Percentiles rank a stretch among this genome's conserved stretches.
phyloP scores from a whole-genome alignment of 2,888 invertebrate species.

The Hermodice carunculata region DNA sequence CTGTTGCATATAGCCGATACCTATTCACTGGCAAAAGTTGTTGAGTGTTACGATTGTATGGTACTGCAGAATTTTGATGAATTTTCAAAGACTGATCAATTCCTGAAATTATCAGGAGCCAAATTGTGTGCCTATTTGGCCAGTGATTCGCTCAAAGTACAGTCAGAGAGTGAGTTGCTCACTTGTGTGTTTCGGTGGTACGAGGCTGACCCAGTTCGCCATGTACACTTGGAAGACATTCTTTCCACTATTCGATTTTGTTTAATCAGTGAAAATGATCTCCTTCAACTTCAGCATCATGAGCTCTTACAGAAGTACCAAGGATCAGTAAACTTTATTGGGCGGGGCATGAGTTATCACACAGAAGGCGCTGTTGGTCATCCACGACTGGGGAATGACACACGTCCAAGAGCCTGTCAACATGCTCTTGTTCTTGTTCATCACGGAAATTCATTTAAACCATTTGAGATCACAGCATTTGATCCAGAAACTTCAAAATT shows the following conservation, averaged over 20 bases:
- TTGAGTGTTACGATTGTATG: slow-evolving; percentile 60
- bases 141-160: slow-evolving; percentile 50
- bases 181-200: slow-evolving; percentile 62
- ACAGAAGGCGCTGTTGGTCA: slow-evolving; percentile 33
- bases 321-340: slow-evolving; percentile 12
- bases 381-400: slow-evolving; percentile 18
- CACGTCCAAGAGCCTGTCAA: slow-evolving; percentile 17
- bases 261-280: slow-evolving; percentile 62
- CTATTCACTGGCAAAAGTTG: slow-evolving; percentile 60
- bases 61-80: slow-evolving; percentile 63
- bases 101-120: slow-evolving; percentile 55
- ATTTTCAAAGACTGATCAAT: slow-evolving; percentile 59
- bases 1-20: slow-evolving; percentile 65
- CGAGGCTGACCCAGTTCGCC: slow-evolving; percentile 47
- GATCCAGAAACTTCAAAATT: slow-evolving; percentile 53
- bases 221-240: slow-evolving; percentile 45
- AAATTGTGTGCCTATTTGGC: slow-evolving; percentile 54
- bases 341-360: slow-evolving; percentile 37
- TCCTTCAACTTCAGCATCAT: slow-evolving; percentile 40
- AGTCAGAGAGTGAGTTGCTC: slow-evolving; percentile 60
- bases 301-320: slow-evolving; percentile 28
- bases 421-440: slow-evolving; percentile 53
- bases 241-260: slow-evolving; percentile 60
- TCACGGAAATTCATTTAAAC: slow-evolving; percentile 62
- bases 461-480: slow-evolving; percentile 67